Base-by-base conservation (phyloP, 35 echinoderm and acorn worm species). In the Strongylocentrotus purpuratus region DNA sequence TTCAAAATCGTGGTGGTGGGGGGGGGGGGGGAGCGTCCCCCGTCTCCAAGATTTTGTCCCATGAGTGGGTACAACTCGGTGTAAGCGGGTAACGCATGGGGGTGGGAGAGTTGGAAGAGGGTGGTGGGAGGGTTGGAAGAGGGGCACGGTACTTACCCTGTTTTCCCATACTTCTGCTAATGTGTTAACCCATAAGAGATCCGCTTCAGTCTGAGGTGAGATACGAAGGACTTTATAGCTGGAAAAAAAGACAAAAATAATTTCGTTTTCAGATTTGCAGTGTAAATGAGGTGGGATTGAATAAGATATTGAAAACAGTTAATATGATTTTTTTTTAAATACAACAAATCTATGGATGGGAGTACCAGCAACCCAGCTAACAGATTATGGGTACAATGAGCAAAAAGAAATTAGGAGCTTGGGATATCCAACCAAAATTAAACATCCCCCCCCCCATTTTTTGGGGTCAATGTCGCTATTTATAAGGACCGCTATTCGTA, bases 151-250 rank as follows among this genome's bases (percentile, higher is more conserved):
- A 48, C 91, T 93, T 93, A 93, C 91, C 48, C 48, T 58, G 91
- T 58, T 58, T 4, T 93, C 91, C 91, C 91, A 93, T 28, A 58
- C 91, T 50, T 47, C 47, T 31, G 45, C 45, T 50, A 93, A 58
- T 50, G 46, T 93, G 50, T 93, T 93, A 33, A 93, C 33, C 91
- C 91, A 93, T 58, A 46, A 32, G 18, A 48, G 48, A 46, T 93
- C 91, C 4, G 15, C 48, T 93, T 93, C 33, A 3, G 91, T 46
- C 4, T 32, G 47, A n/a, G 91, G 91, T 58, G 91, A 20, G 3
- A 93, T 58, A 93, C 91, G 91, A 28, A 93, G 22, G 46, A 93
- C 91, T 31, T 93, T 93, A 46, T 93, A 93, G 91, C 91, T 93
- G 91, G n/a, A 93, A 93, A 28, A 31, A 4, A 55, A 47, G 20